phyloP scores from a whole-genome alignment of 2,797 vertebrate species.

The Poecile montanus region DNA sequence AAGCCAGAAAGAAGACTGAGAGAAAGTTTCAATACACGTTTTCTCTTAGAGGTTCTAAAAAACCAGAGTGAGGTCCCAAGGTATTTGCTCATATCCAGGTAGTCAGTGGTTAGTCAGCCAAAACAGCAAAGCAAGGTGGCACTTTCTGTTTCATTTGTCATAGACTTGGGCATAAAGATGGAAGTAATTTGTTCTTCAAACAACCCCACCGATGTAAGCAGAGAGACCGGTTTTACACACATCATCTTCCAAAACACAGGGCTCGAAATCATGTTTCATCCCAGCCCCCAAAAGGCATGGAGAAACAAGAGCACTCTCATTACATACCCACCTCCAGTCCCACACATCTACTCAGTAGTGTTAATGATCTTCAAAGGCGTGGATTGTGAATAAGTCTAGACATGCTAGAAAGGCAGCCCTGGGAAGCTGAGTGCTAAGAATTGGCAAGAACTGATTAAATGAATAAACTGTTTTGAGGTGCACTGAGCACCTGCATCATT shows the following conservation, averaged over 20 bases:
- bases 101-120: neutral
- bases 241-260: constrained; percentile 14
- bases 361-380: constrained; percentile 52
- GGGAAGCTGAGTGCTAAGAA: constrained; percentile 13
- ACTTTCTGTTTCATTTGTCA: neutral
- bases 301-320: constrained; percentile 27
- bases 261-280: constrained; percentile 13
- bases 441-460: neutral
- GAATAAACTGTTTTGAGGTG: neutral
- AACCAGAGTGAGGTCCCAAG: neutral
- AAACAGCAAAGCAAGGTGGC: neutral
- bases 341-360: constrained; percentile 9
- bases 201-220: neutral
- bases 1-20: neutral
- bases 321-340: constrained; percentile 45
- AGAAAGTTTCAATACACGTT: neutral
- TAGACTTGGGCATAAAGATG: neutral
- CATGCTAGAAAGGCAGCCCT: constrained; percentile 14
- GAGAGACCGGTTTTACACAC: constrained; percentile 26
- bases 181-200: constrained; percentile 28
- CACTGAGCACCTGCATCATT: neutral
- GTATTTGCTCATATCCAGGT: neutral
- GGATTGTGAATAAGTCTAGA: constrained; percentile 20
- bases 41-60: neutral
- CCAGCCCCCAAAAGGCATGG: constrained; percentile 43